Evolutionary conservation across 2,113 vertebrate species (phyloP).

Genomic region (Rhinopithecus roxellana): DNA sequence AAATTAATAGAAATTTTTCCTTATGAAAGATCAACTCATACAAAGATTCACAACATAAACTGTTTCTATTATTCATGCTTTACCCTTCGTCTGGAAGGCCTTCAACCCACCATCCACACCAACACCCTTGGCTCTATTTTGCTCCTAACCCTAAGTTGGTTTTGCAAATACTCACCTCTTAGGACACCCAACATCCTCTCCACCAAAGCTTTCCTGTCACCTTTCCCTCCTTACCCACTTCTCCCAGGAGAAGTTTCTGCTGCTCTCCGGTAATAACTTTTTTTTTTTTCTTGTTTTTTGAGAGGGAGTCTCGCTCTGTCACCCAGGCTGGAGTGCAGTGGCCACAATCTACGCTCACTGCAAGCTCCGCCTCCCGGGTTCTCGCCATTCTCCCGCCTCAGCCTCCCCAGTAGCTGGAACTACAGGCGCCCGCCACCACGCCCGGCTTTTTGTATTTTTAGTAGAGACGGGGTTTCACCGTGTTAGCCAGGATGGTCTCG

Average conservation of each 20-base stretch:
- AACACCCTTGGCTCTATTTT: too few species aligned
- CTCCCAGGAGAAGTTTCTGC: not conserved
- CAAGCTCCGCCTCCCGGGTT: too few species aligned
- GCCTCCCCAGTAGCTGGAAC: too few species aligned
- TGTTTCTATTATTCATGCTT: not conserved
- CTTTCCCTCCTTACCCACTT: not conserved
- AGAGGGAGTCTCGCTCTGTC: too few species aligned
- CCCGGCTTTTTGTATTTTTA: too few species aligned
- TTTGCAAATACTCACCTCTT: not conserved
- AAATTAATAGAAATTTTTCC: constrained; percentile 43
- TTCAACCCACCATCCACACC: not conserved
- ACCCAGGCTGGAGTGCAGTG: too few species aligned
- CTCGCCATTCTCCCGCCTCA: too few species aligned
- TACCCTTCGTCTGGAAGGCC: not conserved
- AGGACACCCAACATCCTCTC: not conserved
- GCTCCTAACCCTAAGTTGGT: not conserved
- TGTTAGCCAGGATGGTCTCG: too few species aligned
- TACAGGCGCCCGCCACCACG: fast-evolving
- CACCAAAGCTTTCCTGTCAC: not conserved
- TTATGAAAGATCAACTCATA: not conserved
- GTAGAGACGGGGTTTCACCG: too few species aligned
- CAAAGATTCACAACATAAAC: constrained; percentile 11
- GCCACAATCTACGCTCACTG: too few species aligned
- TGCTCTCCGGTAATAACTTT: not conserved
- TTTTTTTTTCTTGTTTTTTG: not conserved